These are phyloP conservation scores for Sarcophaga peregrina DNA, from an alignment of 1,140 invertebrate species.

Conservation along the genomic window DNA sequence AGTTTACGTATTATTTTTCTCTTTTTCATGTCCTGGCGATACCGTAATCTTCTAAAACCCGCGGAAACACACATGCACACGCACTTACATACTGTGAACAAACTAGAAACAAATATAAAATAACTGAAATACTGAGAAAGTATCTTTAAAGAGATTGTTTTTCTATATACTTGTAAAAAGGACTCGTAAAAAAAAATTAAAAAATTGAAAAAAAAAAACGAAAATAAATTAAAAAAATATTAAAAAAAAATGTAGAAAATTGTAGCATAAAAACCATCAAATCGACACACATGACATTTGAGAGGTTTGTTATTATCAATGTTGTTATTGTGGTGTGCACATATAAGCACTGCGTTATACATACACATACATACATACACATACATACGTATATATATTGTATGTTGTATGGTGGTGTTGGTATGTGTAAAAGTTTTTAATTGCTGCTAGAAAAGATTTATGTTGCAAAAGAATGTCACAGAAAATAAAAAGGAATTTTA, in stretches of 20 bases:
- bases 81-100: not conserved
- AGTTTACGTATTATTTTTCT: constrained; percentile 25
- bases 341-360: too few relatives aligned
- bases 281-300: constrained; percentile 26
- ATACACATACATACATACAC: not conserved
- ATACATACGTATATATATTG: not conserved
- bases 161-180: too few relatives aligned
- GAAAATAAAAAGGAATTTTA: constrained; percentile 22
- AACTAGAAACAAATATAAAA: too few relatives aligned
- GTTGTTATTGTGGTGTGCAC: not conserved
- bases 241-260: not conserved
- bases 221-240: not conserved
- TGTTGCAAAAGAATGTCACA: constrained; percentile 14
- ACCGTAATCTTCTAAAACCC: not conserved
- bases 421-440: constrained; percentile 26
- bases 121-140: too few relatives aligned
- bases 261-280: not conserved
- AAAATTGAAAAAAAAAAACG: not conserved
- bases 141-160: too few relatives aligned
- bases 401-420: not conserved
- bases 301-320: not conserved
- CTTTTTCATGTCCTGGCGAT: not conserved
- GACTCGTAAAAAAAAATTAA: not conserved
- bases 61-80: not conserved
- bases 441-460: constrained; percentile 24